These are phyloP conservation scores for Pterophyllum scalare DNA, from an alignment of 2,113 vertebrate species.

Conservation along the genomic window DNA sequence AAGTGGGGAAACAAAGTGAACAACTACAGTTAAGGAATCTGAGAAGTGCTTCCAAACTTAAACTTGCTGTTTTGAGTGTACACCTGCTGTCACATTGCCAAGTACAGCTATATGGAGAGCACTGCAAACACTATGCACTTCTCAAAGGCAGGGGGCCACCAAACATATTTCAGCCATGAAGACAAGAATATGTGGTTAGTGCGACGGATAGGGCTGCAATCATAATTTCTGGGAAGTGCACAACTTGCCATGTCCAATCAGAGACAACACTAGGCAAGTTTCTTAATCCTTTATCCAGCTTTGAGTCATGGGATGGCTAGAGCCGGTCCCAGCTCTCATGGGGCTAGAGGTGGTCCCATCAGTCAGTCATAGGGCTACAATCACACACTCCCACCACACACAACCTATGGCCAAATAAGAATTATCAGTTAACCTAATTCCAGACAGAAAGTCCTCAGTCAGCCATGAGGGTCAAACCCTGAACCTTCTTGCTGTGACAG, in stretches of 20 bases:
- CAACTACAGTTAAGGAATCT: background rate
- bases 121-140: background rate
- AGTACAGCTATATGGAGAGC: background rate
- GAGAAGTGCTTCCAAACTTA: background rate
- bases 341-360: background rate
- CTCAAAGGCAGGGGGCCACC: background rate
- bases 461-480: accelerated
- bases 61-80: background rate
- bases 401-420: background rate
- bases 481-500: background rate
- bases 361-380: background rate
- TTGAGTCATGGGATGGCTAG: no score
- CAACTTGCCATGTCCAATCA: background rate
- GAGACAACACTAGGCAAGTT: background rate
- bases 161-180: background rate
- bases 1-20: background rate
- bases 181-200: background rate
- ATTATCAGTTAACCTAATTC: background rate
- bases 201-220: background rate
- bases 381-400: no score
- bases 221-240: background rate
- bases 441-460: background rate
- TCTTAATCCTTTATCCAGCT: no score
- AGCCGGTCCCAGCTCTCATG: background rate
- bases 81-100: background rate